phyloP scores from a whole-genome alignment of 2,113 vertebrate species.

The Dolichallabes microphthalmus region DNA sequence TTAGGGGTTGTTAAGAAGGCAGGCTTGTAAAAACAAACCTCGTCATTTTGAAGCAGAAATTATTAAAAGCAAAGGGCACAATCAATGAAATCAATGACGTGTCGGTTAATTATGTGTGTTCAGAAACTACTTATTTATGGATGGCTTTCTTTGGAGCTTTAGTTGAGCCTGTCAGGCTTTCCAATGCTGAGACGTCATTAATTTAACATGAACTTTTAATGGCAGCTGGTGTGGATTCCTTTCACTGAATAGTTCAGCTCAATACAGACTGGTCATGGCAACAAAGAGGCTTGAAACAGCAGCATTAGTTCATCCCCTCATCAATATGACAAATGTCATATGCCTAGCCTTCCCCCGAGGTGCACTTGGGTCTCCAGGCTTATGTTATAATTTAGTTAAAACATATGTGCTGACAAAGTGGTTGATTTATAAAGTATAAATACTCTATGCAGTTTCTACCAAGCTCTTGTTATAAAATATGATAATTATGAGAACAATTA shows the following conservation, averaged over 20 bases:
- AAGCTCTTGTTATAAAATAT: neutral
- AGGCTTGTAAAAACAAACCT: conserved; percentile 33
- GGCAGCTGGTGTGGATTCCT: neutral
- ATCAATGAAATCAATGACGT: conserved; percentile 14
- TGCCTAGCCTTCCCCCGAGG: neutral
- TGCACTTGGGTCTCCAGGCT: neutral
- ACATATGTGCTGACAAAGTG: neutral
- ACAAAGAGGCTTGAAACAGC: neutral
- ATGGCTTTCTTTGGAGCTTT: conserved; percentile 10
- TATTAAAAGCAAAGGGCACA: conserved; percentile 41
- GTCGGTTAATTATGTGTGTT: conserved; percentile 15
- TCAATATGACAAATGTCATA: neutral
- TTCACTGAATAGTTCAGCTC: neutral
- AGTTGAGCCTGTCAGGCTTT: neutral
- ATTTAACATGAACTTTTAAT: conserved; percentile 20
- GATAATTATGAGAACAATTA: neutral
- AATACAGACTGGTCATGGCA: conserved; percentile 1
- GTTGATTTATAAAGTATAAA: neutral
- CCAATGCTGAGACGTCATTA: neutral
- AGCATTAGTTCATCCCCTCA: neutral
- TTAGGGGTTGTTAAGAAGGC: neutral
- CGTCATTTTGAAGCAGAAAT: neutral
- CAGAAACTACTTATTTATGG: conserved; percentile 23
- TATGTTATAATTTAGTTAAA: neutral
- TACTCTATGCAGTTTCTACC: neutral